These are phyloP conservation scores for Sitta europaea DNA, from an alignment of 2,113 vertebrate species.

Conservation along the genomic window DNA sequence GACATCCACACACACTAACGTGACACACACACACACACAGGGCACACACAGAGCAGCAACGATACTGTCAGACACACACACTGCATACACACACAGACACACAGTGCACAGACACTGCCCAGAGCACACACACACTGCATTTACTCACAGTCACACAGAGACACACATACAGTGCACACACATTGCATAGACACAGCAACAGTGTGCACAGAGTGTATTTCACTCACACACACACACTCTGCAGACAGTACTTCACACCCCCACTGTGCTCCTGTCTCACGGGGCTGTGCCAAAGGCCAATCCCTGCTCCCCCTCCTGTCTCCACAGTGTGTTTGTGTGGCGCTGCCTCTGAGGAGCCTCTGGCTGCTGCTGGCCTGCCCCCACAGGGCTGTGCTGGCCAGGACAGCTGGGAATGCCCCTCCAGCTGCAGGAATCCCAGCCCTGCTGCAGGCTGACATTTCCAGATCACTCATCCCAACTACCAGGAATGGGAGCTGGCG, in stretches of 20 bases:
- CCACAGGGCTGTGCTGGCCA: not conserved
- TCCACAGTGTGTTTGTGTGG: conserved; percentile 84
- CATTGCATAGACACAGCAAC: not conserved
- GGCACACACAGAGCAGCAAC: not conserved
- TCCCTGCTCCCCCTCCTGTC: not conserved
- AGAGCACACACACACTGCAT: not conserved
- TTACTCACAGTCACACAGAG: not conserved
- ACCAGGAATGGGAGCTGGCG: not conserved
- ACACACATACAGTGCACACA: not conserved
- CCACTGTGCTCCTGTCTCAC: accelerated
- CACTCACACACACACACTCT: too few species aligned
- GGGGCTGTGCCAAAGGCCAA: not conserved
- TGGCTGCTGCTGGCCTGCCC: not conserved
- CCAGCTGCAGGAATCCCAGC: not conserved
- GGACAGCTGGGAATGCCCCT: not conserved
- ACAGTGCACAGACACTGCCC: not conserved
- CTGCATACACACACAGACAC: too few species aligned
- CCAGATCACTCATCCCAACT: not conserved
- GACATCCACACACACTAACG: not conserved
- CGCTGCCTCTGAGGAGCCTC: conserved; percentile 75
- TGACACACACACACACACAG: not conserved
- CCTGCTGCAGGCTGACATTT: not conserved
- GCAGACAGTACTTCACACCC: not conserved
- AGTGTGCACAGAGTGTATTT: not conserved
- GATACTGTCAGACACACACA: too few species aligned